A percentile compares a stretch with the other conserved stretches of the same genome.
phyloP scores from a whole-genome alignment of 2,888 invertebrate genomes.

The Ectemnius lituratus region DNA sequence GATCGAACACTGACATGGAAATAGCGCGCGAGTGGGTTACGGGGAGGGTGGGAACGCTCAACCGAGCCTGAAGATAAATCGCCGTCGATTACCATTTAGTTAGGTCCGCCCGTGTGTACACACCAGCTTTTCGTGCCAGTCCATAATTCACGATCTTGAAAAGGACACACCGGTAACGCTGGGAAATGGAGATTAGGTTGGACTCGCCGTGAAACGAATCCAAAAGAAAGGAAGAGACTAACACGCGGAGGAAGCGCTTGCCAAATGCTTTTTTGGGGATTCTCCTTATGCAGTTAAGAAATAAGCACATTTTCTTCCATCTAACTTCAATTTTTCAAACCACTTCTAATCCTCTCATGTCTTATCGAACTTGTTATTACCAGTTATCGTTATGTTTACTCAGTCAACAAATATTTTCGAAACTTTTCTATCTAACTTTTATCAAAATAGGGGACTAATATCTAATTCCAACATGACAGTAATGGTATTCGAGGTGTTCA shows the following conservation, averaged over 20 bases:
- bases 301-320: not conserved
- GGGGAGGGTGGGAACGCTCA: constrained; percentile 30
- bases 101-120: constrained; percentile 54
- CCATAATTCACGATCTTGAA: constrained; percentile 61
- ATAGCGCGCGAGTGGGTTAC: constrained; percentile 14
- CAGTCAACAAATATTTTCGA: too few species aligned
- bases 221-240: constrained; percentile 20
- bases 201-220: constrained; percentile 26
- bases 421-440: too few species aligned
- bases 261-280: not conserved
- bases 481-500: not conserved
- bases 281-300: not conserved
- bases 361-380: too few species aligned
- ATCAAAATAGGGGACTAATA: too few species aligned
- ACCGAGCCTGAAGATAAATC: constrained; percentile 63
- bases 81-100: constrained; percentile 66
- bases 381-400: too few species aligned
- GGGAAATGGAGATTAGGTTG: constrained; percentile 60
- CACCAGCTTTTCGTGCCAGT: constrained; percentile 54
- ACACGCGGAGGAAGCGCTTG: not conserved
- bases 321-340: constrained; percentile 7
- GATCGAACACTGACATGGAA: constrained; percentile 57
- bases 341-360: too few species aligned
- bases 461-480: too few species aligned
- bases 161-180: constrained; percentile 48